Evolutionary conservation across 2,888 invertebrate species (phyloP).

Genomic region (Mayetiola destructor): DNA sequence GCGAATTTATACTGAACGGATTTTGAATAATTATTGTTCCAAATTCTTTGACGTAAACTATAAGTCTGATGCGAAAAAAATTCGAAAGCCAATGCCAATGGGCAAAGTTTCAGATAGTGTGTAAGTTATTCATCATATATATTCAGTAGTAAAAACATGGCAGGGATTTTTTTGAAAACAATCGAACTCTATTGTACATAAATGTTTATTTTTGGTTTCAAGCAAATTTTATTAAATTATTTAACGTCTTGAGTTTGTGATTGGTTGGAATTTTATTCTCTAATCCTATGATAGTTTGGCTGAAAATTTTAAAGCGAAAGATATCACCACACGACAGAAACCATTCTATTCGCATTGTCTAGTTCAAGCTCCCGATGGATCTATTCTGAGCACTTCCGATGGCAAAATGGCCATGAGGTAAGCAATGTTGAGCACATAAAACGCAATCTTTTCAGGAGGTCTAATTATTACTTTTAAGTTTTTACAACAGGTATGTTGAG

Average conservation of each 20-base stretch:
- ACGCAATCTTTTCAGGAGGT: neutral
- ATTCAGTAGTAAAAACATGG: too few species aligned
- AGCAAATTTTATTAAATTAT: too few species aligned
- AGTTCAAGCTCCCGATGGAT: conserved; percentile 62
- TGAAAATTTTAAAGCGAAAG: neutral
- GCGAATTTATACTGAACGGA: neutral
- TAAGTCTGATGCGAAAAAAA: too few species aligned
- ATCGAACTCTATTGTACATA: neutral
- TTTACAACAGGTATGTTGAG: conserved; percentile 36
- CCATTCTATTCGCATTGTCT: conserved; percentile 66
- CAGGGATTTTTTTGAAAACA: neutral
- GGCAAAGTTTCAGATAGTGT: neutral
- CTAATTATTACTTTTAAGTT: conserved; percentile 1
- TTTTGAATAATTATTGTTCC: neutral
- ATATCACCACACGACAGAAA: conserved; percentile 38
- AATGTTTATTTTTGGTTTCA: too few species aligned
- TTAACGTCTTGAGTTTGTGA: too few species aligned
- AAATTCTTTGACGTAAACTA: neutral
- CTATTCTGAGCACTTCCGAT: conserved; percentile 60
- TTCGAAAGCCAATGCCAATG: too few species aligned
- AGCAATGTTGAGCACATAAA: conserved; percentile 15
- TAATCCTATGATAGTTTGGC: neutral
- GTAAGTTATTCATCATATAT: conserved; percentile 1
- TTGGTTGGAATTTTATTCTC: conserved; percentile 9
- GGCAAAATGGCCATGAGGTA: conserved; percentile 61